These are phyloP conservation scores for Hexactinellida sp. DNA, from an alignment of 37 sponge, comb jelly and placozoan genomes.

Conservation along the genomic window DNA sequence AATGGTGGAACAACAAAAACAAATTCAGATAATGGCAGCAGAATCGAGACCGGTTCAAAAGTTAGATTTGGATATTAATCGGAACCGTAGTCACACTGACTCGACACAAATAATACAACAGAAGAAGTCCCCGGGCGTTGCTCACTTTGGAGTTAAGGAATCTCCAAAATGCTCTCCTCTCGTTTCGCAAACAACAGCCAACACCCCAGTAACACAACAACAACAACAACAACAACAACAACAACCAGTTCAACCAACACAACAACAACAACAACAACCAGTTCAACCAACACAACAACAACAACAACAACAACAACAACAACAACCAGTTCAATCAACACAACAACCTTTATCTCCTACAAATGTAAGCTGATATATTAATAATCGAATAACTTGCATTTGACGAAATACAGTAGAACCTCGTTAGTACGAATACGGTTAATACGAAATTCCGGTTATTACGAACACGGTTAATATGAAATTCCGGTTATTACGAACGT, in stretches of 20 bases:
- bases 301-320: too few species aligned
- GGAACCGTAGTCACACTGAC: background rate
- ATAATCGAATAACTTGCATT: too few species aligned
- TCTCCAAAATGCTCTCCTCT: background rate
- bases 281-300: too few species aligned
- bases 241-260: background rate
- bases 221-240: background rate
- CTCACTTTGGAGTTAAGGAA: background rate
- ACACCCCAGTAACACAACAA: background rate
- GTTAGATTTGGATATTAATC: background rate
- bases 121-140: background rate
- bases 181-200: background rate
- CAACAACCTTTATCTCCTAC: too few species aligned
- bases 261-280: too few species aligned
- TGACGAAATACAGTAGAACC: too few species aligned
- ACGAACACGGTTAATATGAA: too few species aligned
- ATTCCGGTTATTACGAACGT: too few species aligned
- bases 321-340: too few species aligned
- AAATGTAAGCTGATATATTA: too few species aligned
- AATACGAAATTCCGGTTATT: too few species aligned
- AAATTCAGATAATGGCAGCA: constrained; percentile 3
- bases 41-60: background rate
- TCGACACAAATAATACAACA: background rate
- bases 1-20: background rate
- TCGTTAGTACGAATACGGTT: too few species aligned